phyloP scores from a whole-genome alignment of 2,113 vertebrate species.

The Datnioides undecimradiatus region DNA sequence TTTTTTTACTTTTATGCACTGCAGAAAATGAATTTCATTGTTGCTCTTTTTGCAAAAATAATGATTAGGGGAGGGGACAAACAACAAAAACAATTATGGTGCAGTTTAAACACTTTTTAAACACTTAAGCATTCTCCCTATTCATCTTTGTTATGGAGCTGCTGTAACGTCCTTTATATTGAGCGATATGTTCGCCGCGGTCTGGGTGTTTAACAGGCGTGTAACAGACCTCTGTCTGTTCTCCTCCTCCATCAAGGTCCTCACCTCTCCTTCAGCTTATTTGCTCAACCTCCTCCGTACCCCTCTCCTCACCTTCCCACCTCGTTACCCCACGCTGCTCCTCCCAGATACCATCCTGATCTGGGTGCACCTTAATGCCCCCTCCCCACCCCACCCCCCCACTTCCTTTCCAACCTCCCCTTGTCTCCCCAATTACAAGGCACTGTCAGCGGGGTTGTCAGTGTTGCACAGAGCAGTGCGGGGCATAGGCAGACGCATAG shows the following conservation, averaged over 20 bases:
- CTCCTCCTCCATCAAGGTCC: background rate
- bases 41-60: background rate
- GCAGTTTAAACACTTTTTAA: background rate
- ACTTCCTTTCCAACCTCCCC: slow-evolving; percentile 11
- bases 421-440: slow-evolving; percentile 67
- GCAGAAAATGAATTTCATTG: background rate
- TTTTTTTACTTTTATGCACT: background rate
- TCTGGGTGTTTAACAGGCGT: slow-evolving; percentile 4
- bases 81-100: background rate
- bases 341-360: slow-evolving; percentile 13
- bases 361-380: slow-evolving; percentile 13
- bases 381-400: background rate
- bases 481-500: slow-evolving; percentile 51
- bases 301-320: background rate
- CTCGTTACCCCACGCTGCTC: background rate
- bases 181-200: slow-evolving; percentile 10
- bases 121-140: too few species aligned
- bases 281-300: slow-evolving; percentile 1
- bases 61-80: background rate
- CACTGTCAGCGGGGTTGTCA: slow-evolving; percentile 62
- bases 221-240: background rate
- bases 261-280: slow-evolving; percentile 6
- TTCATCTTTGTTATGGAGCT: background rate
- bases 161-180: slow-evolving; percentile 1
- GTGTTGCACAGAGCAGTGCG: slow-evolving; percentile 46